Evolutionary conservation across 2,888 invertebrate genomes (phyloP), one percentile per base, ranked within the genome.

Genomic region (Camptogramma bilineatum): DNA sequence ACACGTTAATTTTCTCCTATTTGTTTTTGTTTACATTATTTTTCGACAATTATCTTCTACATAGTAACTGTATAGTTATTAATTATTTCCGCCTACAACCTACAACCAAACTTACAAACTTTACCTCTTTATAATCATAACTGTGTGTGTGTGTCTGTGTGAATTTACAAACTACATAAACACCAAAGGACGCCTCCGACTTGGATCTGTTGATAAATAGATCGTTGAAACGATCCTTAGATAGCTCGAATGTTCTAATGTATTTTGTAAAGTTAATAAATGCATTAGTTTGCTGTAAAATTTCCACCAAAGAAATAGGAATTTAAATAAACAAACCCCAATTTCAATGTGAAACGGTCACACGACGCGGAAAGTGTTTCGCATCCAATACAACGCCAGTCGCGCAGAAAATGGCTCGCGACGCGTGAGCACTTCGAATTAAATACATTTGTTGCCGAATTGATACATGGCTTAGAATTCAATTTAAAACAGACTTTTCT

Each of bases 351-450:
- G 16, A 16, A 42, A 17, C 24, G 34, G 34, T 5, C 24, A 10
- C 44, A 50, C 42, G 48, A 52, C 53, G 39, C 34, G 44, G 55
- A 64, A 63, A 71, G 72, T 69, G 76, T 82, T 39, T 84, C 82
- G 86, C 81, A 85, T 89, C 85, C 90, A 89, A 89, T 88, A 54
- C 82, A 81, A 82, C 80, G 84, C 81, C 86, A 81, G 79, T 90
- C 84, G 87, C 83, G 88, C 90, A 88, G 89, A 90, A 90, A 90
- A 90, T 89, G 81, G 82, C 76, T 68, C 78, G 79, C 76, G 78
- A 82, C 83, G 87, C 84, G 83, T 83, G 86, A 84, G 79, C 73
- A 81, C 76, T 60, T 60, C n/a, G 64, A 64, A 62, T 70, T 68
- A 68, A 66, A 64, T 64, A 46, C 60, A 67, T 69, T 64, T 55